Base-by-base conservation (phyloP, 2,888 invertebrate genomes). In the Hesperia comma region DNA sequence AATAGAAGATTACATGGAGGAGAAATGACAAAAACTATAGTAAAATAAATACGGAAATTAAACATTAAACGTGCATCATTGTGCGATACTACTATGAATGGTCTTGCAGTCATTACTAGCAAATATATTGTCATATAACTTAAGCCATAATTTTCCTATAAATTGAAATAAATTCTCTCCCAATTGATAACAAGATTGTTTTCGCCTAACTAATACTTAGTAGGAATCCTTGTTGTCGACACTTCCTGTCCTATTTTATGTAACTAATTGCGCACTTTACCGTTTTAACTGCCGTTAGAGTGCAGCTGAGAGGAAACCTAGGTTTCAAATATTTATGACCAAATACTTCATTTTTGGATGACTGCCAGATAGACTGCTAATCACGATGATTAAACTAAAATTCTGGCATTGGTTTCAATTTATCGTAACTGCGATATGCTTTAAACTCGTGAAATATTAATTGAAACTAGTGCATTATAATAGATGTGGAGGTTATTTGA, bases 331-430 rank as follows among this genome's bases (percentile, higher is more conserved):
- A 57, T 57, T 63, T 40, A 63, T 51, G 57, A 21, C 57, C 49
- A 51, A 64, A 64, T 58, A 51, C 64, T 58, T 58, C 57, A 61
- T 56, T 61, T 57, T 68, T 60, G 46, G 60, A 53, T 63, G 56
- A 54, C 14, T 26, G 54, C 63, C 64, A 64, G 41, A 56, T 17
- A 40, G 21, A 15, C 12, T 15, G 26, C 55, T 68, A 56, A 63
- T 60, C 37, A 41, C 60, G 15, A 40, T 63, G 10, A 17, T 46
- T 49, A 32, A 46, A 49, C 49, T 40, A 43, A 49, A 63, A 43
- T 63, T 41, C 17, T 33, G 49, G 49, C 56, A 21, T 2, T 49
- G 19, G 8, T 37, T 37, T 37, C 2, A 37, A 37, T 37, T 37
- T 12, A 37, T 37, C 37, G 37, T 37, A 37, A 8, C 37, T 37